Conservation (phyloP, 2,888 invertebrate genomes). For the Chromoteleia sp. region DNA sequence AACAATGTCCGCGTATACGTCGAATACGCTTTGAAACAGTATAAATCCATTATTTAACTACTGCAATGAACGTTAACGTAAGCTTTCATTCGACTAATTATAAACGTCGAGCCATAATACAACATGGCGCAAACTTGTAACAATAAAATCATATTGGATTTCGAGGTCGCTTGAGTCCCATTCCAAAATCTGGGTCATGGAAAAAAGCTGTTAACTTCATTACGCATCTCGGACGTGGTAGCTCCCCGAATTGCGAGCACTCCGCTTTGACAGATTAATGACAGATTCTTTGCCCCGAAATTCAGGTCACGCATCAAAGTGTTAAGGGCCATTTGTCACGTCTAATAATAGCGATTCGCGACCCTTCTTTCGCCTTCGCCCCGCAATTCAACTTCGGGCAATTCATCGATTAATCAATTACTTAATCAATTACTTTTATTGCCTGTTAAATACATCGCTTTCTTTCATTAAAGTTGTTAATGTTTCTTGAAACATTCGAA, state of each 20-base stretch:
- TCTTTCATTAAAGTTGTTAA: background rate
- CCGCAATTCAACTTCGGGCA: background rate
- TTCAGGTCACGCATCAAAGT: slow-evolving; percentile 39
- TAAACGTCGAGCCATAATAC: slow-evolving; percentile 19
- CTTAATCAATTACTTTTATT: background rate
- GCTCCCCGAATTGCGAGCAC: slow-evolving; percentile 27
- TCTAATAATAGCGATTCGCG: slow-evolving; percentile 6
- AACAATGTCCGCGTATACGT: background rate
- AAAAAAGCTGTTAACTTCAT: slow-evolving; percentile 49
- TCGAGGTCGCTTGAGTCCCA: slow-evolving; percentile 26
- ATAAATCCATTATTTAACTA: slow-evolving; percentile 7
- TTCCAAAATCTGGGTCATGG: slow-evolving; percentile 46
- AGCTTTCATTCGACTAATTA: slow-evolving; percentile 33
- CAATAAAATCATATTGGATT: slow-evolving; percentile 38
- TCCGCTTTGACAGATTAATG: slow-evolving; percentile 46
- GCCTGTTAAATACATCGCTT: background rate
- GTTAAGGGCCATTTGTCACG: slow-evolving; percentile 40
- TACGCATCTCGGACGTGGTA: slow-evolving; percentile 34
- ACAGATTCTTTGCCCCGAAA: slow-evolving; percentile 42
- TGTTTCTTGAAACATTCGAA: too few relatives aligned
- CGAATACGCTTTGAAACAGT: background rate
- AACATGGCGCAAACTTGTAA: slow-evolving; percentile 30
- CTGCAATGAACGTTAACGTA: slow-evolving; percentile 9
- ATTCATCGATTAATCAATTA: background rate
- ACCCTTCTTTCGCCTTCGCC: background rate